Evolutionary conservation across 2,797 vertebrate species (phyloP), one percentile per base, ranked within the genome.

Genomic region (Melanotaenia nigrans): DNA sequence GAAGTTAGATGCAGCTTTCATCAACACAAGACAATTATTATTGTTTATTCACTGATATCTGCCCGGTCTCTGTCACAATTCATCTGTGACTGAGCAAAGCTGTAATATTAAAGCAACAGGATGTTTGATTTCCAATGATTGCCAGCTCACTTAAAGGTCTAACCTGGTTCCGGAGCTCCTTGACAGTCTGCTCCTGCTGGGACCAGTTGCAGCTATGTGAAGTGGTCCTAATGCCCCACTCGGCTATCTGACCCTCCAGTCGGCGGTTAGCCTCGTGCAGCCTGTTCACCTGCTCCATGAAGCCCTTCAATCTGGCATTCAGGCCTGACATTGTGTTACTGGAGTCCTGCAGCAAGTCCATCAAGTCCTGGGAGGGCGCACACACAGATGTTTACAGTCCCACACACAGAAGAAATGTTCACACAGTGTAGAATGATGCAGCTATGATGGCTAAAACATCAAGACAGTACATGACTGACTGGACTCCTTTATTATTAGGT

Each of bases 161-260:
- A 70, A 95, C 95, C 93, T 94, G 92, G 28, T 73, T 61, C 9
- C 87, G 90, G 8, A 95, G 91, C 45, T 94, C 88, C 30, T 73
- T 86, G 33, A 92, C 84, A 0, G 66, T 87, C 66, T 81, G 84
- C 16, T 95, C 92, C 85, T 93, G 89, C 7, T 62, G 49, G 62
- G 82, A 89, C 91, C 91, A 90, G 61, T 92, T 83, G 47, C n/a
- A 68, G 0, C 67, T 61, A 3, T 13, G 68, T 0, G 72, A 62
- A 1, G 25, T 2, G 20, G 51, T 86, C 64, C 75, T 86, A 38
- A 25, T 0, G 5, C 82, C 75, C 89, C 90, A 85, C 24, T 92
- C 70, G 0, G 65, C 60, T 51, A 95, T 93, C 78, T 92, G 88
- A 28, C 78, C 79, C 78, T 95, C 94, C 58, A 95, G 86, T 6